phyloP scores from a whole-genome alignment of 2,888 invertebrate genomes.

The Megalurothrips usitatus region DNA sequence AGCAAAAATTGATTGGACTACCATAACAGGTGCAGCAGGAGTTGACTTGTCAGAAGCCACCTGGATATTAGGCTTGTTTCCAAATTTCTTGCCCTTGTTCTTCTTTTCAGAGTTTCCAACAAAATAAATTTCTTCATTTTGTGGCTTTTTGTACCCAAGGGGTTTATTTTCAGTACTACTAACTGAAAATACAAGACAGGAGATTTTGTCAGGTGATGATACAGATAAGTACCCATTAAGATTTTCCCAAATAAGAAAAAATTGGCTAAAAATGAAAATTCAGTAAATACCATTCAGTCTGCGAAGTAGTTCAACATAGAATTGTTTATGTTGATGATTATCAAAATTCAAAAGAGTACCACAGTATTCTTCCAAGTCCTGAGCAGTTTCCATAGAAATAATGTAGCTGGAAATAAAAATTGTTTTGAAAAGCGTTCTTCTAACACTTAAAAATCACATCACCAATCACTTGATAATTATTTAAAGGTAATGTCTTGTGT shows the following conservation, averaged over 20 bases:
- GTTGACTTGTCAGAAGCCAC: not conserved
- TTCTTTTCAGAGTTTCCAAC: constrained; percentile 43
- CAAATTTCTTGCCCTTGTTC: constrained; percentile 36
- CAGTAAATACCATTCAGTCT: constrained; percentile 42
- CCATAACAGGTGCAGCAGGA: not conserved
- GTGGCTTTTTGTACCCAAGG: constrained; percentile 43
- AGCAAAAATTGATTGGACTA: not conserved
- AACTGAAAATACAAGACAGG: constrained; percentile 3
- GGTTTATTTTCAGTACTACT: not conserved
- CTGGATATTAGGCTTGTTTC: constrained; percentile 34
- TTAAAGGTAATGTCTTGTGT: constrained; percentile 24
- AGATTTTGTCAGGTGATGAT: not conserved
- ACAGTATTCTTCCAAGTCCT: constrained; percentile 73
- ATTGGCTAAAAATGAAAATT: not conserved
- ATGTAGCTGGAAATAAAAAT: constrained; percentile 58
- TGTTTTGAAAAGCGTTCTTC: not conserved
- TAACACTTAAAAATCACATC: not conserved
- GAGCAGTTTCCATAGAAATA: constrained; percentile 61
- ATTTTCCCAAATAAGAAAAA: not conserved
- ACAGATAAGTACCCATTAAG: constrained; percentile 9
- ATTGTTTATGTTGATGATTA: constrained; percentile 61
- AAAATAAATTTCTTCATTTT: constrained; percentile 38
- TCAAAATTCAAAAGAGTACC: constrained; percentile 65
- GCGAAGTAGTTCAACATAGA: constrained; percentile 58
- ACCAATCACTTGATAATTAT: constrained; percentile 13